Percentiles rank a stretch among this genome's conserved stretches.
These are phyloP conservation scores for Calameuta idolon DNA, from an alignment of 2,888 invertebrate genomes.

Conservation along the genomic window DNA sequence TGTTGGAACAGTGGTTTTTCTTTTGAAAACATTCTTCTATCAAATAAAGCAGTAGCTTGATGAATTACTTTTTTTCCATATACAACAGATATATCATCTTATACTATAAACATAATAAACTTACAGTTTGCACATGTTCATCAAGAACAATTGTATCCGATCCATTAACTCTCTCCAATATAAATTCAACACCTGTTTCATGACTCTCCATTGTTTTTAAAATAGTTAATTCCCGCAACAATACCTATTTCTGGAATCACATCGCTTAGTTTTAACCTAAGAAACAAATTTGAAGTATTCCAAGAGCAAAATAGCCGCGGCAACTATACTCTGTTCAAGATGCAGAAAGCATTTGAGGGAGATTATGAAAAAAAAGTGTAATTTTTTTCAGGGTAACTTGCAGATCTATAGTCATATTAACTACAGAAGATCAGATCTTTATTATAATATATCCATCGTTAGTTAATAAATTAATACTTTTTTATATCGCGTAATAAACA, in stretches of 20 bases:
- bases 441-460: not conserved
- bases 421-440: not conserved
- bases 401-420: not conserved
- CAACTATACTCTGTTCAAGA: not conserved
- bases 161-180: not conserved
- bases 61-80: not conserved
- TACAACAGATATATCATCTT: not conserved
- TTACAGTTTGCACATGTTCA: not conserved
- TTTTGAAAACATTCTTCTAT: too few species aligned
- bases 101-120: not conserved
- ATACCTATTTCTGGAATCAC: not conserved
- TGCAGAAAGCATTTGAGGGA: not conserved
- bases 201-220: not conserved
- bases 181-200: not conserved
- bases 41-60: too few species aligned
- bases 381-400: not conserved
- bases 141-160: slow-evolving; percentile 1
- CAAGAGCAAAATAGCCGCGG: not conserved
- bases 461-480: not conserved
- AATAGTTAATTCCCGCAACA: not conserved
- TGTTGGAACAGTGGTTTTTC: not conserved
- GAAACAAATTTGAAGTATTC: not conserved
- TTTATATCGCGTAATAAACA: not conserved
- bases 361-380: not conserved
- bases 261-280: not conserved